Base-by-base conservation (phyloP, 2,797 vertebrate species). In the Molossus alvarezi region DNA sequence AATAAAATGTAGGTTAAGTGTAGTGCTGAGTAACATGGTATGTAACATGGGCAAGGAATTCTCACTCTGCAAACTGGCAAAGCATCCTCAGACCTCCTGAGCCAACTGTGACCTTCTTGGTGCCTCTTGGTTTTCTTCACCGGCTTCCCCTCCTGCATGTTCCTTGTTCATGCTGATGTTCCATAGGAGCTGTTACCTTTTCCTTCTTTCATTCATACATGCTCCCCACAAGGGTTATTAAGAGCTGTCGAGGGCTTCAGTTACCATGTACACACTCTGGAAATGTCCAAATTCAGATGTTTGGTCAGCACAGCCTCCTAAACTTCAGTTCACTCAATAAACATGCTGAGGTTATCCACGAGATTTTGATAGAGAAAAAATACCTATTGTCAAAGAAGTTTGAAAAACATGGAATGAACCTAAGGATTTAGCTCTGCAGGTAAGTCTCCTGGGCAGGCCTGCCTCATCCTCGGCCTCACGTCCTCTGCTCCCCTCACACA, bases 1-100 rank as follows among this genome's bases (percentile, higher is more conserved):
- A 64, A 65, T 21, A 27, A 58, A 73, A 75, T 5, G 18, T 1
- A 64, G 18, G 25, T 45, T 18, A 17, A 60, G 55, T 7, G 17
- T 17, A 6, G 27, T 5, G 15, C 33, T 11, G 69, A 58, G 65
- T 33, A 45, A 77, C 62, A 45, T 17, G 77, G 29, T 58, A 17
- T 14, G 4, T 17, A 18, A 55, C 0, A 1, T 0, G 2, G 48
- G 9, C n/a, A 55, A 62, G 21, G 45, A 51, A 29, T 65, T 29
- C 37, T 69, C 58, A 23, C 2, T 0, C 0, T 1, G 20, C 29
- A 41, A 57, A 41, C 12, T 11, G 8, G 13, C 21, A 5, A 10
- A 2, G 25, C 12, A 5, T 17, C 11, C 20, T 7, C 55, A 53
- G 9, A 7, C 75, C 75, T 60, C 41, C 14, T 14, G 48, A 76